These are phyloP conservation scores for Nautilus pompilius DNA, from an alignment of 1,140 invertebrate species.

Conservation along the genomic window DNA sequence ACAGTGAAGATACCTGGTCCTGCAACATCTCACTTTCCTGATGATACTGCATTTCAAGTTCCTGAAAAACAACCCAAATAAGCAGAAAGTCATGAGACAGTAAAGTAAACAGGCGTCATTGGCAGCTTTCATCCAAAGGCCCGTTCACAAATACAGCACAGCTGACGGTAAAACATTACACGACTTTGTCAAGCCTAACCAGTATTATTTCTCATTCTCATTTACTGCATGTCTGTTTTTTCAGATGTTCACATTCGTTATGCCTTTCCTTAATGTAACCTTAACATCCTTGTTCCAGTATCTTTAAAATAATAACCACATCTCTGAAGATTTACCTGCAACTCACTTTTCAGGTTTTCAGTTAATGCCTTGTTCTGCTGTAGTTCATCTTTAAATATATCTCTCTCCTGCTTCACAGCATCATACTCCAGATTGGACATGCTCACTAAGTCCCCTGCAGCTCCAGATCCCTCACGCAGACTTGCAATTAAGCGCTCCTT, in stretches of 20 bases:
- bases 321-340: no score
- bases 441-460: constrained; percentile 37
- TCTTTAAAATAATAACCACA: no score
- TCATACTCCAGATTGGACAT: constrained; percentile 54
- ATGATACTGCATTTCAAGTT: constrained; percentile 48
- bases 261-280: no score
- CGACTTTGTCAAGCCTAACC: no score
- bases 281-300: no score
- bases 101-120: no score
- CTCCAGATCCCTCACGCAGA: constrained; percentile 60
- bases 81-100: not conserved
- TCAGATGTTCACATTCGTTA: no score
- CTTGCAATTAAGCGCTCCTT: constrained; percentile 73
- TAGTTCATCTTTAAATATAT: constrained; percentile 64
- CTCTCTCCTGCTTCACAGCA: constrained; percentile 63
- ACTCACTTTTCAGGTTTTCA: constrained; percentile 60
- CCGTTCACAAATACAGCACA: no score
- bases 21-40: constrained; percentile 41
- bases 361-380: constrained; percentile 60
- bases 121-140: no score
- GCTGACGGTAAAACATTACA: no score
- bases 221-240: no score
- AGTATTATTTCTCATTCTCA: no score
- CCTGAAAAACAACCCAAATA: constrained; percentile 21
- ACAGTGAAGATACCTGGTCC: constrained; percentile 55